Evolutionary conservation across 1,140 invertebrate genomes (phyloP).

Genomic region (Cotesia chilonis): DNA sequence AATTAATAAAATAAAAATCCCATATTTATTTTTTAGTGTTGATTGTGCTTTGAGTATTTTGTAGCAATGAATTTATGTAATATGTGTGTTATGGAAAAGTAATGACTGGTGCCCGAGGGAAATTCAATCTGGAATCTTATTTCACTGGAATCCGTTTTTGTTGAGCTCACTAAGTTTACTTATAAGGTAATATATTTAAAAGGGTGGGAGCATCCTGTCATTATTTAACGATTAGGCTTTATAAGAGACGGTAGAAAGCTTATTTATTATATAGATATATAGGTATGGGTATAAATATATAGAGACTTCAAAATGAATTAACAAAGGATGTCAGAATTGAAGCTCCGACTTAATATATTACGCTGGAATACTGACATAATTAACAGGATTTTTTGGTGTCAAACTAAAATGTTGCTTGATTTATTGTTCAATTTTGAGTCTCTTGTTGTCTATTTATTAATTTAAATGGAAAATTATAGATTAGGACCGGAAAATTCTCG

Average conservation of each 20-base stretch:
- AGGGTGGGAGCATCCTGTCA: conserved; percentile 44
- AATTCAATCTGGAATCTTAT: conserved; percentile 22
- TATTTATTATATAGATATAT: conserved; percentile 6
- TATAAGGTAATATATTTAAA: conserved; percentile 19
- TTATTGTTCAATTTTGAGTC: no score
- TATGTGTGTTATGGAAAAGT: conserved; percentile 1
- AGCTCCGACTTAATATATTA: conserved; percentile 12
- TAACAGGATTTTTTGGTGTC: neutral
- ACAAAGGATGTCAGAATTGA: neutral
- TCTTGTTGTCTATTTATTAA: neutral
- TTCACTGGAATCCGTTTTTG: conserved; percentile 14
- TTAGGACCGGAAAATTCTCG: neutral
- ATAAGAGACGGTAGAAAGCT: conserved; percentile 30
- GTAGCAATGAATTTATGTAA: neutral
- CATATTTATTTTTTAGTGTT: conserved; percentile 11
- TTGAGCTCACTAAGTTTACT: neutral
- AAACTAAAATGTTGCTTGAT: no score
- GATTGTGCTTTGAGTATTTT: neutral
- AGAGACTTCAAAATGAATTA: no score
- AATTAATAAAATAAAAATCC: conserved; percentile 13
- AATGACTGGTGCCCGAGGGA: neutral
- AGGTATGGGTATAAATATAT: neutral
- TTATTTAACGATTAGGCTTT: conserved; percentile 59
- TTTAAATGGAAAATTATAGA: neutral
- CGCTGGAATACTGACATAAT: conserved; percentile 14